Evolutionary conservation across 2,888 invertebrate genomes (phyloP), one percentile per base, ranked within the genome.

Genomic region (Esperia sulphurella): DNA sequence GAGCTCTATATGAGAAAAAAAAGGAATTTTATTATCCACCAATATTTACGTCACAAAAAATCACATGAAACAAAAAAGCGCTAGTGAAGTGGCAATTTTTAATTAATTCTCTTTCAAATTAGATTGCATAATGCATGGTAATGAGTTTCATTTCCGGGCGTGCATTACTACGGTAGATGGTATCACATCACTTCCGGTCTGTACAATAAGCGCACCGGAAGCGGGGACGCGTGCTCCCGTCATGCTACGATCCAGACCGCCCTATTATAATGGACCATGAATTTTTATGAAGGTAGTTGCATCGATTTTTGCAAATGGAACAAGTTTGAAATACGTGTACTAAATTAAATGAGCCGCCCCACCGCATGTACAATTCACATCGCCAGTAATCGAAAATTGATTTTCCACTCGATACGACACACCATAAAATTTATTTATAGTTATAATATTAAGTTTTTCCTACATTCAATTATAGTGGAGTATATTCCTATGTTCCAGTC

Each of bases 151-250:
- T 45, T 37, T 45, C 45, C 46, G 29, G 9, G 6, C 31, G 29
- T 42, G 33, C 42, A 13, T 13, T 14, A 41, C 21, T 21, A 21
- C 21, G 21, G 45, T 71, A 71, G 83, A 83, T 82, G 60, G 66
- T 75, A 83, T 81, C 81, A 58, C 56, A 65, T 52, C 53, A 67
- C 77, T 82, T 84, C 85, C 85, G 80, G 75, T 57, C 10, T 58
- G 63, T 56, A 77, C 76, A 75, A 39, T 14, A 76, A 74, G 69
- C 68, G 67, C 58, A 56, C 65, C 84, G 85, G 86, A 86, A 81
- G 76, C 64, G 55, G 48, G 64, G 77, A 81, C 85, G 81, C 85
- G 85, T 82, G 86, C 83, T 77, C 71, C 61, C 66, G 59, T 68
- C 73, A 70, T 67, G 73, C 71, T 64, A 67, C 68, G 9, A 21